Evolutionary conservation across 2,113 vertebrate genomes (phyloP).

Genomic region (Chamaea fasciata): DNA sequence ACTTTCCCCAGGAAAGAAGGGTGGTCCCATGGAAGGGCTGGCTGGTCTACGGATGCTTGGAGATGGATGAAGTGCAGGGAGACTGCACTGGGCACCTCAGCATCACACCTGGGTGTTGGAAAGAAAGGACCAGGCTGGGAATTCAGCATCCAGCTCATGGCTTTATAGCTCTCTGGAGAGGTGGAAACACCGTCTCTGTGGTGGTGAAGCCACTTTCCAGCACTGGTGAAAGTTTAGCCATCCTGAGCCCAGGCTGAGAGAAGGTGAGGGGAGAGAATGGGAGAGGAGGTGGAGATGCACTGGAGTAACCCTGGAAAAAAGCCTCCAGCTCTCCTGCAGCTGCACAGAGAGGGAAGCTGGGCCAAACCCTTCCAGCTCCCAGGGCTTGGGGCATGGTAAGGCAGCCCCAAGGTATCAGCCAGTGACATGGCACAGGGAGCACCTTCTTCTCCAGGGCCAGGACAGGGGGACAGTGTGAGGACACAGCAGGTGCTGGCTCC

Average conservation of each 20-base stretch:
- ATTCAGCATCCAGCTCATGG: background rate
- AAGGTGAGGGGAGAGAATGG: background rate
- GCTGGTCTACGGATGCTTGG: background rate
- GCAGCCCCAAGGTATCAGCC: rapidly evolving
- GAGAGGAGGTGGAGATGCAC: background rate
- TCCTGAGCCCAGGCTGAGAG: background rate
- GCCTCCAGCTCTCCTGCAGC: background rate
- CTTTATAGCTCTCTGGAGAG: background rate
- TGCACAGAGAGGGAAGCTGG: background rate
- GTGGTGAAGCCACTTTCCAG: background rate
- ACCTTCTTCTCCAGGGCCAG: background rate
- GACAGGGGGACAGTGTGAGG: background rate
- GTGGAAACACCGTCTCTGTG: rapidly evolving
- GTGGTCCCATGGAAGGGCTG: background rate
- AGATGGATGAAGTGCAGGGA: background rate
- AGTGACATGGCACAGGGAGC: rapidly evolving
- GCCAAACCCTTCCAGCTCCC: background rate
- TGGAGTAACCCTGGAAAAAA: background rate
- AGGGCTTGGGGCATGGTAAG: background rate
- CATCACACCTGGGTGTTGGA: background rate
- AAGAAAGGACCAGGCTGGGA: background rate
- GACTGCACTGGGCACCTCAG: background rate
- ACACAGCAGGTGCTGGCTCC: background rate
- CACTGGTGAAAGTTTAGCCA: background rate
- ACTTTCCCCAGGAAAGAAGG: background rate